These are phyloP conservation scores for Notospermus geniculatus DNA, from an alignment of 1,140 invertebrate genomes.

Conservation along the genomic window DNA sequence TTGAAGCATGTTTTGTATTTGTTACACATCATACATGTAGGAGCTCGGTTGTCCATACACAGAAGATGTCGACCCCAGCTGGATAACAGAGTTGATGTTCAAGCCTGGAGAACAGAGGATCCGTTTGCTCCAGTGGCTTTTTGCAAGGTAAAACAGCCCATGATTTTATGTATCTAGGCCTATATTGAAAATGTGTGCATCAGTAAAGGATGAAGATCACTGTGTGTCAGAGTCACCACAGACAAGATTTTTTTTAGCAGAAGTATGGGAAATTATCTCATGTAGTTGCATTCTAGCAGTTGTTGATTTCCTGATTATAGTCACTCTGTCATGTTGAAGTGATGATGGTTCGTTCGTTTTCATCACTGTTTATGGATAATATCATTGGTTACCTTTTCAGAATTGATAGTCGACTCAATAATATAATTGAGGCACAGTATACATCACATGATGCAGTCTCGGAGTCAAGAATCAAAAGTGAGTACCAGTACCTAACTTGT, in stretches of 20 bases:
- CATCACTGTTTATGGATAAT: constrained; percentile 29
- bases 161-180: background rate
- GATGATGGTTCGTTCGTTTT: too few species aligned
- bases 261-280: too few species aligned
- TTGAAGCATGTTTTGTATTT: too few species aligned
- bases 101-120: constrained; percentile 46
- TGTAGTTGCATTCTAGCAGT: too few species aligned
- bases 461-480: constrained; percentile 43
- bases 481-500: too few species aligned
- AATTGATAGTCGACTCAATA: constrained; percentile 21
- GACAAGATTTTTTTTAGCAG: too few species aligned
- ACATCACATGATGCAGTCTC: constrained; percentile 32
- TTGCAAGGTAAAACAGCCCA: constrained; percentile 34
- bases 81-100: constrained; percentile 40
- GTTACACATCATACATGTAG: constrained; percentile 23
- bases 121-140: constrained; percentile 43
- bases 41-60: constrained; percentile 42
- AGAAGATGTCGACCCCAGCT: constrained; percentile 41
- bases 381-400: too few species aligned
- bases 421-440: constrained; percentile 36
- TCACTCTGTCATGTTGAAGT: too few species aligned
- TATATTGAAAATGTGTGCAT: background rate
- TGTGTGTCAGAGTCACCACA: too few species aligned
- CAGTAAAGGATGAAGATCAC: too few species aligned
- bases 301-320: too few species aligned